Base-by-base conservation (phyloP, 2,797 vertebrate species). In the Spheniscus humboldti region DNA sequence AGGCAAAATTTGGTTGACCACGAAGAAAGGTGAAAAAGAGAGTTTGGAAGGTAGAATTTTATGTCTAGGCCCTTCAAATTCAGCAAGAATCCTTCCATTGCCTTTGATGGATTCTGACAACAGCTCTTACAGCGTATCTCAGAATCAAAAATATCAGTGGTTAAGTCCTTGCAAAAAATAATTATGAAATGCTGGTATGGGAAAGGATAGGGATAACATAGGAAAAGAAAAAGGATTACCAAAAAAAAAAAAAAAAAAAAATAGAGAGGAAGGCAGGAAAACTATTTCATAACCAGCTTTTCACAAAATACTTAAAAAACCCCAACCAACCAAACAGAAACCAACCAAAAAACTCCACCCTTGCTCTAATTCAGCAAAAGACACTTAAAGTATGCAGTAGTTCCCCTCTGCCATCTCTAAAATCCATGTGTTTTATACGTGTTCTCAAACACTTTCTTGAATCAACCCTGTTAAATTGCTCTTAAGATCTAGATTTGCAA, bases 271-370 rank as follows among this genome's bases (percentile, higher is more conserved):
- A 89, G 17, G n/a, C 7, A 57, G 16, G 20, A 88, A 62, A 76
- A 85, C 22, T 35, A 73, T 22, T 86, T 71, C 24, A 50, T 35
- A 80, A 64, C 3, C 25, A 77, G 6, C 35, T 76, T 77, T 68
- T 68, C 30, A 73, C 1, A 1, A 82, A 75, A 73, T 45, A 69
- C 30, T 78, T 84, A 55, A 81, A 73, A 85, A 60, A 4, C 0
- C 57, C 35, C 31, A 33, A 0, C 11, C 18, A 66, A 53, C 8
- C 33, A 83, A 67, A 2, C 15, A 28, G 63, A 57, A 71, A 67
- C 0, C 2, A 20, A 57, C 25, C 28, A 6, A 55, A 28, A 18
- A 16, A 6, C 6, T 6, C n/a, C 35, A 33, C 7, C 17, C 23
- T 77, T 75, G 15, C 25, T 72, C 19, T 57, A 53, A 72, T 62